Base-by-base conservation (phyloP, 2,113 vertebrate species). In the Calypte anna region DNA sequence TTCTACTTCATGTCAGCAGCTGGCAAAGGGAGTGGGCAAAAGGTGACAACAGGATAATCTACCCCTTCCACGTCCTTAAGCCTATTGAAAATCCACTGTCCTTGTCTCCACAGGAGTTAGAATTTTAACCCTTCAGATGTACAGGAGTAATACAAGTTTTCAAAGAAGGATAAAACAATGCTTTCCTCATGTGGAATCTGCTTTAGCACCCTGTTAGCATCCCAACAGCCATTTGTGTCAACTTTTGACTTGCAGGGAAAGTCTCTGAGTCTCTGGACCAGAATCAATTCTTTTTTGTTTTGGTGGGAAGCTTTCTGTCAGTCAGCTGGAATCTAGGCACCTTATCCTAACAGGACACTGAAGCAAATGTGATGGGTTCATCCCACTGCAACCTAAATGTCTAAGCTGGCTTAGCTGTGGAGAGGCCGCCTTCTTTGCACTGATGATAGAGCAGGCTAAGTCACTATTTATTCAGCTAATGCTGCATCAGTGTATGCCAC, bases 1-100 rank as follows among this genome's bases (percentile, higher is more conserved):
- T 86, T 97, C 93, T 91, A 91, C 90, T 96, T 90, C 73, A 86
- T 95, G 76, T 97, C 96, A 97, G 96, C 96, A 97, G 96, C 54
- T 97, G 96, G 93, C 92, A 95, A 94, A 96, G 81, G 64, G 79
- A 96, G 68, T 69, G 91, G 82, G 92, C 83, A 93, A 98, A 97
- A 98, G 95, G 97, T 96, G 92, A 98, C 94, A 97, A 90, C 6
- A 16, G 51, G 55, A 59, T 92, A 96, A 97, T 94, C 90, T 94
- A 57, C 55, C 54, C 55, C 93, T 96, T 95, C 91, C 93, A 17
- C 90, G 58, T 91, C 33, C 61, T 86, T 95, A 93, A 97, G 50
- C 78, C 44, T 63, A 27, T 75, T 46, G 63, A 77, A 92, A 96
- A 51, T 31, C 53, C 59, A 82, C 66, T 80, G 5, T 73, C 67